phyloP scores from a whole-genome alignment of 2,113 vertebrate species.

The Pandion haliaetus region DNA sequence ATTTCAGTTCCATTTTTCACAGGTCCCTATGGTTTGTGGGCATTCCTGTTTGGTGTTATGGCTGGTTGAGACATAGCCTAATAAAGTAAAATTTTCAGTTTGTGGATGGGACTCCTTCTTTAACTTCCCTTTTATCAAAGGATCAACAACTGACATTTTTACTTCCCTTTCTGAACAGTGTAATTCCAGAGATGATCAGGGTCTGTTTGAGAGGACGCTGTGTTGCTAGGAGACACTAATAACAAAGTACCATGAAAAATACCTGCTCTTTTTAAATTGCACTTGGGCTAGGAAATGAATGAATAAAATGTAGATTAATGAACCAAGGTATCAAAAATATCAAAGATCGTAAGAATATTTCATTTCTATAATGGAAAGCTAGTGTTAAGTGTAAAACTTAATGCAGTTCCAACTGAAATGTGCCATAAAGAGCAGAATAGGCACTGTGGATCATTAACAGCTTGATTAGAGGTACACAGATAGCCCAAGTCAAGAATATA shows the following conservation, averaged over 20 bases:
- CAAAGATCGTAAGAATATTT: not conserved
- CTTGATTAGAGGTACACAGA: not conserved
- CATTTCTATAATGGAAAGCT: not conserved
- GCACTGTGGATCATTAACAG: not conserved
- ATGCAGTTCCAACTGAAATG: not conserved
- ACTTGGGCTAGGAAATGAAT: not conserved
- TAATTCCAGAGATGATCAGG: not conserved
- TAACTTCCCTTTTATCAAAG: not conserved
- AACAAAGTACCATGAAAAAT: not conserved
- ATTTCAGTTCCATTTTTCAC: not conserved
- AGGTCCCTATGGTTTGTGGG: not conserved
- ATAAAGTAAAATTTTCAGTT: not conserved
- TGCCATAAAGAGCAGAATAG: not conserved
- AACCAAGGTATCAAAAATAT: not conserved
- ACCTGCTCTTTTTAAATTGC: not conserved
- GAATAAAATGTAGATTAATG: not conserved
- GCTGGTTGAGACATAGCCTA: not conserved
- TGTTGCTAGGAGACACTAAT: conserved; percentile 18
- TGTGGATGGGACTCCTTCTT: not conserved
- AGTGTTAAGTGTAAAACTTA: not conserved
- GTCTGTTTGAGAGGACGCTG: not conserved
- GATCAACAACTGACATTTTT: not conserved
- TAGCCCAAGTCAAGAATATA: not conserved
- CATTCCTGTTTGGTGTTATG: not conserved
- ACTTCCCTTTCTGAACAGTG: not conserved